Evolutionary conservation across 2,797 vertebrate species (phyloP), one percentile per base, ranked within the genome.

Genomic region (Eulemur rubriventer): DNA sequence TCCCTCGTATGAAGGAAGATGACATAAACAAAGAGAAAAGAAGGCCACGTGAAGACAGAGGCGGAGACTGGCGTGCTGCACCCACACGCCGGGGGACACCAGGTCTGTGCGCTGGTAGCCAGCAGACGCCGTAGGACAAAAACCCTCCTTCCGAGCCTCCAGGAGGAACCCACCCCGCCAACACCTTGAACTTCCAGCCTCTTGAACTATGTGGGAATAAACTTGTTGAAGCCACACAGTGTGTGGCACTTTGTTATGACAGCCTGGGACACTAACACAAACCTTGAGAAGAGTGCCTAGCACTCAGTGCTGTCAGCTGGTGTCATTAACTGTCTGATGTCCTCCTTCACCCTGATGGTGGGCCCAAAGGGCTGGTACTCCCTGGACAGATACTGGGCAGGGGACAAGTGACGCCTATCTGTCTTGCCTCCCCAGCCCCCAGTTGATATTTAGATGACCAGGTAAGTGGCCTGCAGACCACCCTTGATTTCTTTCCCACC

Each of bases 11-110:
- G 24, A 73, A 33, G 61, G 55, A 33, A 20, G 33, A 16, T 1
- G 52, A 70, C 0, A 10, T 9, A 50, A 50, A 33, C 20, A 12
- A 61, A 46, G 22, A n/a, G 18, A 67, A 50, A 84, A 35, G 65
- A 28, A 0, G 1, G 43, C 33, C 24, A 4, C 0, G 4, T 16
- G 67, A 38, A 20, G 72, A 13, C 0, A 3, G 33, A 89, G n/a
- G 87, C 30, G 18, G 70, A 20, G 61, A 12, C 26, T 8, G 48
- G 50, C 14, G 20, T 28, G 46, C 17, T 1, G 0, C 0, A 3
- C 11, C 55, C 0, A 1, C 6, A 46, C 17, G 14, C 26, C 1
- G 4, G 5, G n/a, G 24, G n/a, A 30, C 11, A 1, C n/a, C n/a
- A 10, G 8, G 67, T 3, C 35, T 4, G 67, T 2, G 35, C 10